phyloP scores from a whole-genome alignment of 2,113 vertebrate species.

The Callocephalon fimbriatum region DNA sequence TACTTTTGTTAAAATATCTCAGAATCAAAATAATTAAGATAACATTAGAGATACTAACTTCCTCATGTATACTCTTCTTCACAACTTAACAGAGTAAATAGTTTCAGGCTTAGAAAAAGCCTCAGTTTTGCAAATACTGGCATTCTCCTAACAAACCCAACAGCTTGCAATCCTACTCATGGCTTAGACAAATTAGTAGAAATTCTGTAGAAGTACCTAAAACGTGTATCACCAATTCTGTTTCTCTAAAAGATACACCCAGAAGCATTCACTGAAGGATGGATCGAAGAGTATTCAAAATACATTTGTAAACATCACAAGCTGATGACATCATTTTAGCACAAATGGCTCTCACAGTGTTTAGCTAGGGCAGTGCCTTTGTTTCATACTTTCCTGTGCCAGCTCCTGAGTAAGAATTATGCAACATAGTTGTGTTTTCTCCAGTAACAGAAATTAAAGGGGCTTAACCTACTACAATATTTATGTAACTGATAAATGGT shows the following conservation, averaged over 20 bases:
- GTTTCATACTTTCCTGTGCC: neutral
- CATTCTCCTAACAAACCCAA: neutral
- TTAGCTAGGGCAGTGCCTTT: slow-evolving; percentile 5
- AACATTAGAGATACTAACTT: neutral
- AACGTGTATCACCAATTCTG: neutral
- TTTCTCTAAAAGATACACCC: neutral
- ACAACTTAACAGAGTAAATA: neutral
- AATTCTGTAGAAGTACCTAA: neutral
- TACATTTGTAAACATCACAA: neutral
- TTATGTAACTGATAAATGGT: neutral
- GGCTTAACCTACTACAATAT: neutral
- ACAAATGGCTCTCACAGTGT: neutral
- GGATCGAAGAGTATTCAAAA: neutral
- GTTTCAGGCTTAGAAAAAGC: neutral
- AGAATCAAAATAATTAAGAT: neutral
- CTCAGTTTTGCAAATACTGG: neutral
- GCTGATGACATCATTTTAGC: neutral
- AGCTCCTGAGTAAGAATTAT: neutral
- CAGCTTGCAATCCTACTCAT: neutral
- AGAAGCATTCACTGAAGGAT: neutral
- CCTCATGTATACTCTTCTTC: neutral
- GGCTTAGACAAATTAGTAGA: neutral
- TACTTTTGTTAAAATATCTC: neutral
- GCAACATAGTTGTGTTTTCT: neutral
- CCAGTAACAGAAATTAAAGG: neutral